A percentile compares a stretch with the other conserved stretches of the same genome.
Conservation (phyloP, 2,113 vertebrate species). For the Poicephalus meyeri region DNA sequence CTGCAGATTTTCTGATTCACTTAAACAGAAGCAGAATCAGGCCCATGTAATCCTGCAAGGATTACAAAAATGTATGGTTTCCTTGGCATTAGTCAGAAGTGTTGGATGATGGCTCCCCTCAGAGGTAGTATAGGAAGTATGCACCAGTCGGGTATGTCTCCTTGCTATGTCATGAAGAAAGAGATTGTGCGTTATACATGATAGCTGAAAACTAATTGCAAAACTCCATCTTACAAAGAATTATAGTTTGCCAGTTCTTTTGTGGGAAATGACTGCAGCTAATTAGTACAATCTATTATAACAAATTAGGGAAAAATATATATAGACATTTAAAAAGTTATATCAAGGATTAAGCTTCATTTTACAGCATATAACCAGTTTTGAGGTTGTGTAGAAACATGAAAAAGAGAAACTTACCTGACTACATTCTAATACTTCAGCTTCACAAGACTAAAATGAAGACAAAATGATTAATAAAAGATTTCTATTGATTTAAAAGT, state of each 20-base stretch:
- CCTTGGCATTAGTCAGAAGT: constrained; percentile 14
- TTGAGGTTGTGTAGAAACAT: neutral
- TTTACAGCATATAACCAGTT: neutral
- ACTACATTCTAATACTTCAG: neutral
- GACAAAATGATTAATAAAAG: neutral
- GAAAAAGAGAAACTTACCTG: neutral
- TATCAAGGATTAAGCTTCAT: neutral
- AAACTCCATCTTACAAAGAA: neutral
- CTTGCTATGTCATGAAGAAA: neutral
- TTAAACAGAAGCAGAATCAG: neutral
- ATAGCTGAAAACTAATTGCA: neutral
- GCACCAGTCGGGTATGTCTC: neutral
- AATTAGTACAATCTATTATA: neutral
- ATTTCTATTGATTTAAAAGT: neutral
- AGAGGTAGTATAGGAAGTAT: constrained; percentile 32
- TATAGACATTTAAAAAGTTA: neutral
- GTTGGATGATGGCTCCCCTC: constrained; percentile 64
- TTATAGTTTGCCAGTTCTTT: neutral
- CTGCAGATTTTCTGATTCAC: neutral
- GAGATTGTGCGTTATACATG: neutral
- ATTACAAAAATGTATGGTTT: neutral
- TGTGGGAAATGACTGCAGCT: neutral
- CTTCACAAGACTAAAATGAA: constrained; percentile 19
- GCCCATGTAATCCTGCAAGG: neutral
- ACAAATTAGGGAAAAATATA: neutral